phyloP scores from a whole-genome alignment of 2,113 vertebrate species.

The Aspiorhynchus laticeps region DNA sequence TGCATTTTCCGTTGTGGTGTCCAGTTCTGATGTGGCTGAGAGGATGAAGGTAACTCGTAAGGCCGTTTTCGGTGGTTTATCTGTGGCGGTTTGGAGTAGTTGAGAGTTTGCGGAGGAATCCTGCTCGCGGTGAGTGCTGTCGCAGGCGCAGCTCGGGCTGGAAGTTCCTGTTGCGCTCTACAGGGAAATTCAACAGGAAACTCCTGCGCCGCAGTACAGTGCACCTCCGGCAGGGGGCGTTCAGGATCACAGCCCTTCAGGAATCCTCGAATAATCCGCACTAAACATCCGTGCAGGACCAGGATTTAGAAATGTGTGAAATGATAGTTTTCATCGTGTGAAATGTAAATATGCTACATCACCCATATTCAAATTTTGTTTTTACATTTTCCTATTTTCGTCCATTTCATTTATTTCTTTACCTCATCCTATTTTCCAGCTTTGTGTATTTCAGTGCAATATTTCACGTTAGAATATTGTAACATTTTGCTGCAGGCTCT shows the following conservation, averaged over 20 bases:
- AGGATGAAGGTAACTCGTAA: background rate
- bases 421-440: background rate
- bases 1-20: background rate
- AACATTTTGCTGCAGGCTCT: background rate
- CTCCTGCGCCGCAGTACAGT: conserved; percentile 55
- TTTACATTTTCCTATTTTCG: background rate
- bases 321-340: background rate
- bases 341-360: background rate
- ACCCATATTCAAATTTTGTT: background rate
- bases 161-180: conserved; percentile 77
- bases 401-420: background rate
- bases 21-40: background rate
- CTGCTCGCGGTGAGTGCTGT: conserved; percentile 59
- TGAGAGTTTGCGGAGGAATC: conserved; percentile 51
- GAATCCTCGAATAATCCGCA: background rate
- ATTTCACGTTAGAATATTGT: background rate
- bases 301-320: background rate
- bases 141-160: conserved; percentile 56
- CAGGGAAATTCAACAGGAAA: conserved; percentile 77
- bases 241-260: background rate
- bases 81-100: background rate
- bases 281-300: too few relatives aligned
- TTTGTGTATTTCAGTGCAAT: background rate
- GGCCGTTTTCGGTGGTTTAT: background rate
- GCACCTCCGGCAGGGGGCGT: conserved; percentile 61